Percentiles rank a stretch among this genome's conserved stretches.
Evolutionary conservation across 1,140 invertebrate species (phyloP).

Genomic region (Sinella curviseta): DNA sequence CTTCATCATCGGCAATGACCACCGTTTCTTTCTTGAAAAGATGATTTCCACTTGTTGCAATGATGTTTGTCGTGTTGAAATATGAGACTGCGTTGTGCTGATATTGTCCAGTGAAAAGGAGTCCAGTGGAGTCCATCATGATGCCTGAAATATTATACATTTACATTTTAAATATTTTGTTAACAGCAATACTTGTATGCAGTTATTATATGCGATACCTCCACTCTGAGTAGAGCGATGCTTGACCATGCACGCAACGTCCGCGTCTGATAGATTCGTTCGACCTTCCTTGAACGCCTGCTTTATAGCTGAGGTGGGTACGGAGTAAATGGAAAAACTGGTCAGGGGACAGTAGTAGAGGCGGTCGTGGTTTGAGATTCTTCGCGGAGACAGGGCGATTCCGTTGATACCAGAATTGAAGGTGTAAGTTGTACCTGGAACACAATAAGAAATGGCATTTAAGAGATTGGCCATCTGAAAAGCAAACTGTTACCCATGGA

Average conservation of each 20-base stretch:
- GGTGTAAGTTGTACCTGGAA: not conserved
- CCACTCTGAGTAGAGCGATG: no score
- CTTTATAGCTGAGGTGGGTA: conserved; percentile 62
- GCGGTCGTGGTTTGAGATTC: no score
- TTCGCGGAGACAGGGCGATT: conserved; percentile 69
- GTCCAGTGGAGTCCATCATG: conserved; percentile 64
- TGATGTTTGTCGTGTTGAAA: conserved; percentile 67
- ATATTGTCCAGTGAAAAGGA: conserved; percentile 67
- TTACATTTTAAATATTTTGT: no score
- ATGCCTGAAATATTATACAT: not conserved
- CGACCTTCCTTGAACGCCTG: not conserved
- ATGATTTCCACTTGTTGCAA: not conserved
- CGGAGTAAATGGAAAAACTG: conserved; percentile 73
- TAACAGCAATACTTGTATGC: no score
- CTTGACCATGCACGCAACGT: not conserved
- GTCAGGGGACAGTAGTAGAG: conserved; percentile 79
- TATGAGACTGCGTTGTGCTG: conserved; percentile 65
- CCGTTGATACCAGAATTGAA: conserved; percentile 63
- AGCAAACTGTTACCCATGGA: not conserved
- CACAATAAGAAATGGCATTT: not conserved
- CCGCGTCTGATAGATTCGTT: not conserved
- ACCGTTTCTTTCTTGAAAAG: conserved; percentile 45
- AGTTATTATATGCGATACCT: no score
- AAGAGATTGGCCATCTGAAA: not conserved
- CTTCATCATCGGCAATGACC: conserved; percentile 64